Percentiles rank a stretch among this genome's conserved stretches.
Evolutionary conservation across 2,797 vertebrate genomes (phyloP).

Genomic region (Macrochelys suwanniensis): DNA sequence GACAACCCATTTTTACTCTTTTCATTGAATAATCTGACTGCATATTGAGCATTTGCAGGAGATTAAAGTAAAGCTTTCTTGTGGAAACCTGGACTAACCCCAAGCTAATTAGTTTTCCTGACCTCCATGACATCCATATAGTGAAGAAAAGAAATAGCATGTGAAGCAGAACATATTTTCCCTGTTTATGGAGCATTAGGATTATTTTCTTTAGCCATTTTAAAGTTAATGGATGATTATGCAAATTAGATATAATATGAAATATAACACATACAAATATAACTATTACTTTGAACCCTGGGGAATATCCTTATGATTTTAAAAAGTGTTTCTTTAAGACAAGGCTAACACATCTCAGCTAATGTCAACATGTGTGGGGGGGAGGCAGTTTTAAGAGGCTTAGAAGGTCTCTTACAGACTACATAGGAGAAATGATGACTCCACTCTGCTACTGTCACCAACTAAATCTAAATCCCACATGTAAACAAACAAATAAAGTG

Average conservation of each 20-base stretch:
- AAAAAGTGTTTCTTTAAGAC: not conserved
- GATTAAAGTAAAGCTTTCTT: constrained; percentile 56
- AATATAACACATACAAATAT: not conserved
- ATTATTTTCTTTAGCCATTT: not conserved
- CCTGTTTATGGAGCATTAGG: not conserved
- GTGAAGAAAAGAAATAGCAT: constrained; percentile 33
- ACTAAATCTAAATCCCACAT: not conserved
- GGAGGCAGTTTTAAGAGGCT: not conserved
- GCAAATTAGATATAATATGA: not conserved
- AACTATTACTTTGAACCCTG: not conserved
- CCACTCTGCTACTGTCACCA: not conserved
- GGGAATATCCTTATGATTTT: not conserved
- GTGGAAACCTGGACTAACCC: constrained; percentile 20
- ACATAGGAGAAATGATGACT: rapidly evolving
- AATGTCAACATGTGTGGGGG: rapidly evolving
- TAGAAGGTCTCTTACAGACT: not conserved
- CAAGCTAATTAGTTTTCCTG: constrained; percentile 64
- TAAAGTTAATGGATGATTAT: not conserved
- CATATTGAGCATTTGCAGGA: constrained; percentile 32
- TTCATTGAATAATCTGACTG: constrained; percentile 51
- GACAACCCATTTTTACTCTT: not conserved
- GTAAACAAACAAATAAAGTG: not conserved
- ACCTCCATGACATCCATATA: not conserved
- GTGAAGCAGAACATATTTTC: not conserved
- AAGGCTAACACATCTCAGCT: not conserved